These are phyloP conservation scores for Saccostrea echinata DNA, from an alignment of 1,140 invertebrate species.

Conservation along the genomic window DNA sequence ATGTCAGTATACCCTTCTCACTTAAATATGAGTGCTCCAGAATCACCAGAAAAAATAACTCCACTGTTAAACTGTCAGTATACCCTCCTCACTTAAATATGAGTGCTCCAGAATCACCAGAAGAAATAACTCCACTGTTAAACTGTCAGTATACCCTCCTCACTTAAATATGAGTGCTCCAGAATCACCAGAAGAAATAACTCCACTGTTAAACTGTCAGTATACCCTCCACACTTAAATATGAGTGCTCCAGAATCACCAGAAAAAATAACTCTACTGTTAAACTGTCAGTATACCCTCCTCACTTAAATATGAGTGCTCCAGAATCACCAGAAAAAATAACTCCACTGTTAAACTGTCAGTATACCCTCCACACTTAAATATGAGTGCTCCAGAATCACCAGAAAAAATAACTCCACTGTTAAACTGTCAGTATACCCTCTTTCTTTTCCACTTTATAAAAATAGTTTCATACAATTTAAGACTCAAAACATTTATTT, in stretches of 20 bases:
- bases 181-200: not conserved
- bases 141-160: too few relatives aligned
- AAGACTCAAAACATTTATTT: too few relatives aligned
- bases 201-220: not conserved
- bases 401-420: not conserved
- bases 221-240: too few relatives aligned
- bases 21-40: not conserved
- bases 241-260: not conserved
- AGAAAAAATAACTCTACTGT: not conserved
- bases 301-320: too few relatives aligned
- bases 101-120: not conserved
- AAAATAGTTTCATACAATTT: not conserved
- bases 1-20: too few relatives aligned
- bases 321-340: not conserved
- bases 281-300: too few relatives aligned
- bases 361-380: too few relatives aligned
- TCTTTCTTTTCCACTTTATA: not conserved
- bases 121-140: not conserved
- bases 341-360: not conserved
- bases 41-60: not conserved
- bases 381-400: not conserved
- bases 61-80: too few relatives aligned
- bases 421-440: not conserved
- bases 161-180: not conserved
- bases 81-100: too few relatives aligned